These are phyloP conservation scores for Nymphalis io DNA, from an alignment of 1,140 invertebrate species.

Conservation along the genomic window DNA sequence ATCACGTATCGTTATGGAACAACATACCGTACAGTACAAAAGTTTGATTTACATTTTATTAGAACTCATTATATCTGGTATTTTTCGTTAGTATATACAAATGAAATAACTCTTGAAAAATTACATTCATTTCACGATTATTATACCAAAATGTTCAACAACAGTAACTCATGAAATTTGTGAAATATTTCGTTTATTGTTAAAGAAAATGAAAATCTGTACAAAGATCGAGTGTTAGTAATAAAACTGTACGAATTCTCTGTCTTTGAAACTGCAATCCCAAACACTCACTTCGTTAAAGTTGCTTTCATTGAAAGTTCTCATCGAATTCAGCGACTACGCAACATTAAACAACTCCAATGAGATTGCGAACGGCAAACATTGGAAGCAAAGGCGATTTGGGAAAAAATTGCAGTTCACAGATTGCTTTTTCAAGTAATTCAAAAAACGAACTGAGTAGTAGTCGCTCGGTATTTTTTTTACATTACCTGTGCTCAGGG, in stretches of 20 bases:
- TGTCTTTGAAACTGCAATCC: constrained; percentile 6
- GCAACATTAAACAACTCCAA: constrained; percentile 9
- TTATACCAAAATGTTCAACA: too few relatives aligned
- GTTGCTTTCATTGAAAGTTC: constrained; percentile 12
- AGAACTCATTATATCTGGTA: too few relatives aligned
- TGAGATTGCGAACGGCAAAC: constrained; percentile 5
- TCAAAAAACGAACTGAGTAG: background rate
- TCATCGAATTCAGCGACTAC: constrained; percentile 12
- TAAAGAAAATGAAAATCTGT: background rate
- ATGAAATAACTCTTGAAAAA: too few relatives aligned
- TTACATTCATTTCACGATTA: too few relatives aligned
- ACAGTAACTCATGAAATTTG: too few relatives aligned
- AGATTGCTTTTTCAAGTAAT: constrained; percentile 8
- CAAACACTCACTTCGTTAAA: constrained; percentile 10
- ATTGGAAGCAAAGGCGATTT: constrained; percentile 8
- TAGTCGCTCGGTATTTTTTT: background rate
- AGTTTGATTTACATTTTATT: too few relatives aligned
- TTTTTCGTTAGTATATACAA: too few relatives aligned
- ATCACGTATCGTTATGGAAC: too few relatives aligned
- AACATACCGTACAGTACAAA: too few relatives aligned
- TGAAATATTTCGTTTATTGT: background rate
- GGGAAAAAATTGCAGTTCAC: constrained; percentile 5
- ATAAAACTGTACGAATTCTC: constrained; percentile 7
- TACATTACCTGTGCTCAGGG: background rate
- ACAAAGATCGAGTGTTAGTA: background rate